These are phyloP conservation scores for Paracentrotus lividus DNA, from an alignment of 53 echinoderm and acorn worm genomes.

Conservation along the genomic window DNA sequence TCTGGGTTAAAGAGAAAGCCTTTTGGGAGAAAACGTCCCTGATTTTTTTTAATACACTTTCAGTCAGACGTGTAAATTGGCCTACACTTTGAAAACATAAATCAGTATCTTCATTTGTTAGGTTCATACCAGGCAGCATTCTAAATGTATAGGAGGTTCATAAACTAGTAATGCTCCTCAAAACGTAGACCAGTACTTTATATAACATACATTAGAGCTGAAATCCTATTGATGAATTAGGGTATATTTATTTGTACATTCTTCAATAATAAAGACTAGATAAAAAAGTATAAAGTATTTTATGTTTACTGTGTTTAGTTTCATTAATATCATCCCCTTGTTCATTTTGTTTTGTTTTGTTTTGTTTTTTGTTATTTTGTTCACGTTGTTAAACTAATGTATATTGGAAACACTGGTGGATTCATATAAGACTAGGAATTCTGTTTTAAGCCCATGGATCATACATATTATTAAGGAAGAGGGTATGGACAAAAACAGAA, in stretches of 20 bases:
- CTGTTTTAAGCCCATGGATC: neutral
- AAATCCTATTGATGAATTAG: constrained; percentile 63
- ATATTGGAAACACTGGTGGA: neutral
- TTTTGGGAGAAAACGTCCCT: neutral
- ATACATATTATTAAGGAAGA: neutral
- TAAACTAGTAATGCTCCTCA: neutral
- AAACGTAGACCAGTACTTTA: constrained; percentile 60
- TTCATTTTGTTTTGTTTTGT: too few relatives aligned
- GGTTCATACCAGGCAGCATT: neutral
- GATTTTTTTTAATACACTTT: neutral
- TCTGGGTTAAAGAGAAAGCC: neutral
- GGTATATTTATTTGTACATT: constrained; percentile 71
- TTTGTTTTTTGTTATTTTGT: neutral
- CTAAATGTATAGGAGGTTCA: neutral
- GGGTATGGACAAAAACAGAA: neutral
- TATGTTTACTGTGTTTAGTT: neutral
- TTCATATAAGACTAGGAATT: neutral
- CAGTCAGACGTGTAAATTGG: neutral
- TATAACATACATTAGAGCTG: constrained; percentile 62
- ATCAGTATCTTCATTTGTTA: neutral
- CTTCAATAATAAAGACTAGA: constrained; percentile 43
- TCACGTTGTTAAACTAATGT: neutral
- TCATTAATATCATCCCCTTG: neutral
- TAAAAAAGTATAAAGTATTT: neutral
- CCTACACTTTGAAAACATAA: neutral